Evolutionary conservation across 2,888 invertebrate species (phyloP).

Genomic region (Phaonia tiefii): DNA sequence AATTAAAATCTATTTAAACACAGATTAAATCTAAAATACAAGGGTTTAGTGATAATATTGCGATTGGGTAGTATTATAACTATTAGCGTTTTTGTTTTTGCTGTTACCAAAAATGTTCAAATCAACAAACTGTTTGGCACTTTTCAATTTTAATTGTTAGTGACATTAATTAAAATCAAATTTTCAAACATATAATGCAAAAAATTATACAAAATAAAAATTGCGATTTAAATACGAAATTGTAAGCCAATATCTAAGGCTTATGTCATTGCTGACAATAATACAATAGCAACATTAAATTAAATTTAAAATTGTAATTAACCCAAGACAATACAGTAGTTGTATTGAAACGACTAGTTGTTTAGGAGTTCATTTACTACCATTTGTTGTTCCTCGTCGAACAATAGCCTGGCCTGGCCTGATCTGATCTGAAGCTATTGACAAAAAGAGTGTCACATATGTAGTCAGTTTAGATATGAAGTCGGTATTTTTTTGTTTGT

Average conservation of each 20-base stretch:
- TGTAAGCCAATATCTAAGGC: neutral
- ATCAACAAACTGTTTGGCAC: slow-evolving; percentile 12
- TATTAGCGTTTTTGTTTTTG: too few relatives aligned
- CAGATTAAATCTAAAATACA: too few relatives aligned
- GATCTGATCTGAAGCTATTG: neutral
- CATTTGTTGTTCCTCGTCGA: too few relatives aligned
- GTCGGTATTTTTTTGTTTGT: neutral
- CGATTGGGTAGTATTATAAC: too few relatives aligned
- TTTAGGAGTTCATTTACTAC: slow-evolving; percentile 5
- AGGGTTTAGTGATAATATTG: too few relatives aligned
- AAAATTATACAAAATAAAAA: slow-evolving; percentile 1
- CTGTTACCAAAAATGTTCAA: neutral
- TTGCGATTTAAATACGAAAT: neutral
- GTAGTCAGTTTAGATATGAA: neutral
- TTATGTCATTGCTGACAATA: slow-evolving; percentile 34
- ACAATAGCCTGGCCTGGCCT: too few relatives aligned
- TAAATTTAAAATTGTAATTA: slow-evolving; percentile 27
- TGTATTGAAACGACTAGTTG: neutral
- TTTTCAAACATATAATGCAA: slow-evolving; percentile 7
- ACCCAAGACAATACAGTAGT: neutral
- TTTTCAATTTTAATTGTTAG: slow-evolving; percentile 28
- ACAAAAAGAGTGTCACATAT: slow-evolving; percentile 21
- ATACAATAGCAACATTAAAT: slow-evolving; percentile 2
- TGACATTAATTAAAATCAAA: slow-evolving; percentile 38
- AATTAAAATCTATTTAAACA: too few relatives aligned